Base-by-base conservation (phyloP, 2,797 vertebrate species). In the Ctenopoma kingsleyae region DNA sequence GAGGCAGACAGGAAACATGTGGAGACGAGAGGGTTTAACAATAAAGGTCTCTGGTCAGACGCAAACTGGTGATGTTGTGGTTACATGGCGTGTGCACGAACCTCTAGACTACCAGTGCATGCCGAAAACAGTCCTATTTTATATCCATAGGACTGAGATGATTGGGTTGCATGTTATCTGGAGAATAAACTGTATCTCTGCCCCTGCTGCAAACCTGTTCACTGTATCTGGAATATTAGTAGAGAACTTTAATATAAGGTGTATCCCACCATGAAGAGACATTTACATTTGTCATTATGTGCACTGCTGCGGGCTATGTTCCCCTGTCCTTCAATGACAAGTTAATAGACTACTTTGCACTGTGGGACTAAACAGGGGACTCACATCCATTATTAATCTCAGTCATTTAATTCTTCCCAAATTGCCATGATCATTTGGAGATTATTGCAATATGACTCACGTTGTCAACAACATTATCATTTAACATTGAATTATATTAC, bases 381-480 rank as follows among this genome's bases (percentile, higher is more conserved):
- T 73, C 59, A 30, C 57, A 76, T 86, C 56, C 50, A 65, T 84
- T 82, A 76, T 84, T 77, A 71, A 71, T 83, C 64, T 61, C 48
- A 56, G 38, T 76, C 79, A 74, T 83, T 84, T 74, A 75, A 74
- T 72, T 72, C 50, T 35, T 47, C 40, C 49, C 56, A 81, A 83
- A 84, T 69, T 78, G 50, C 76, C 23, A 10, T 23, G 56, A 77
- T 84, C 74, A 74, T 81, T 56, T 69, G 62, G 50, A 74, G 69
- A 81, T 80, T 65, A 78, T 75, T 81, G 71, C 73, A 50, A 65
- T 67, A 65, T 60, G 69, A 56, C 62, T 64, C 60, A 63, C 65
- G 78, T 80, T 87, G 75, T 87, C 87, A 86, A 82, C 80, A 88
- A 65, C 67, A 52, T 57, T 82, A 72, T 81, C 47, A 71, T 74